Conservation (phyloP, 2,797 vertebrate species). For the Margarornis squamiger region DNA sequence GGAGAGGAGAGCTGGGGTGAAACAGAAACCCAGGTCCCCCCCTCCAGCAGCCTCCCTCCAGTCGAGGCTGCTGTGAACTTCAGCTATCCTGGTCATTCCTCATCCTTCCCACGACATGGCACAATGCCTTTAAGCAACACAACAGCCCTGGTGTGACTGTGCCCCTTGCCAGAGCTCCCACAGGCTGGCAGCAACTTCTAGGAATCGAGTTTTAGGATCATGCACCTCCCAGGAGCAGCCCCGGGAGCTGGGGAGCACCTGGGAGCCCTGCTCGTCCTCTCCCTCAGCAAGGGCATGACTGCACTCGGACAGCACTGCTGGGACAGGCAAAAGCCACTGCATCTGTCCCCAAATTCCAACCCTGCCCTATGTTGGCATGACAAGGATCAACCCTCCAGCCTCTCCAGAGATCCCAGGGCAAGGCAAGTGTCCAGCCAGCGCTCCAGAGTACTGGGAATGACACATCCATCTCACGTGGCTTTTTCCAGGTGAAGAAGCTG, state of each 20-base stretch:
- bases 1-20: not conserved
- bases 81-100: not conserved
- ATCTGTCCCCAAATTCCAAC: rapidly evolving
- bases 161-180: not conserved
- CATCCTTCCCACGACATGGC: not conserved
- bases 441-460: rapidly evolving
- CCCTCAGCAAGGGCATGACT: rapidly evolving
- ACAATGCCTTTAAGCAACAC: not conserved
- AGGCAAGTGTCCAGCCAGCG: rapidly evolving
- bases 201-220: not conserved
- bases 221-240: not conserved
- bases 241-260: not conserved
- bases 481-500: not conserved
- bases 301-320: not conserved
- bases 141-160: not conserved
- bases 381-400: not conserved
- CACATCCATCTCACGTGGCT: not conserved
- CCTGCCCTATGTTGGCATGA: not conserved
- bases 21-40: not conserved
- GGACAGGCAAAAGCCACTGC: not conserved
- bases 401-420: not conserved
- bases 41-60: not conserved
- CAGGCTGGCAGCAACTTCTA: not conserved
- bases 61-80: not conserved
- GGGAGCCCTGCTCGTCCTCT: rapidly evolving